Percentiles rank a stretch among this genome's conserved stretches.
Evolutionary conservation across 2,888 invertebrate species (phyloP).

Genomic region (Eupithecia tripunctaria): DNA sequence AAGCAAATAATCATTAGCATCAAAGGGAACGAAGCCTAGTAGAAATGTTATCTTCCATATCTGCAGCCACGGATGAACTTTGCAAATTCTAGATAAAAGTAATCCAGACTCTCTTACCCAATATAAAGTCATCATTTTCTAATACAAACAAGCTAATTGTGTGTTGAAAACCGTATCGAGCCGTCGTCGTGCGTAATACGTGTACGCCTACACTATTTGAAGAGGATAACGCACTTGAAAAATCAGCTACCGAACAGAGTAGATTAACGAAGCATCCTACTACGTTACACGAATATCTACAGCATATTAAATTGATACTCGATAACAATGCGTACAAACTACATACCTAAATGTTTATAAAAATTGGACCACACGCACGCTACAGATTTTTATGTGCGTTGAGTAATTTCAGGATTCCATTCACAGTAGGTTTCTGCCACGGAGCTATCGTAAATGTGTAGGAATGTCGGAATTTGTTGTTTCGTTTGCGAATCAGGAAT

Average conservation of each 20-base stretch:
- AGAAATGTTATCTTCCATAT: background rate
- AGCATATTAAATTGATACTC: slow-evolving; percentile 43
- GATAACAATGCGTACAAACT: slow-evolving; percentile 41
- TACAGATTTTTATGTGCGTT: slow-evolving; percentile 31
- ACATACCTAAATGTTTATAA: slow-evolving; percentile 27
- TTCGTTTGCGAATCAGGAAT: slow-evolving; percentile 23
- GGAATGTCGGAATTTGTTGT: slow-evolving; percentile 13
- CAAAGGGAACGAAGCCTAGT: too few relatives aligned
- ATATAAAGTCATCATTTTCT: slow-evolving; percentile 3
- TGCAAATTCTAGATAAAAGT: background rate
- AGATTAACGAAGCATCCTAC: slow-evolving; percentile 32
- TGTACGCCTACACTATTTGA: slow-evolving; percentile 39
- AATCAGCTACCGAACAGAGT: slow-evolving; percentile 27
- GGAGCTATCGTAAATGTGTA: slow-evolving; percentile 22
- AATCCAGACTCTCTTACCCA: background rate
- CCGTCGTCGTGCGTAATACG: slow-evolving; percentile 33
- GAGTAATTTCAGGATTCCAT: slow-evolving; percentile 24
- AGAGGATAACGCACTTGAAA: slow-evolving; percentile 36
- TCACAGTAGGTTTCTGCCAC: slow-evolving; percentile 11
- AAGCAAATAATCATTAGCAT: background rate
- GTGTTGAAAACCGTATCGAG: slow-evolving; percentile 34
- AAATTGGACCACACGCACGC: slow-evolving; percentile 45
- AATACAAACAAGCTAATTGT: slow-evolving; percentile 9
- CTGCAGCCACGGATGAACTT: background rate
- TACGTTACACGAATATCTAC: slow-evolving; percentile 43